Base-by-base conservation (phyloP, 1,140 invertebrate species). In the Microplitis demolitor region DNA sequence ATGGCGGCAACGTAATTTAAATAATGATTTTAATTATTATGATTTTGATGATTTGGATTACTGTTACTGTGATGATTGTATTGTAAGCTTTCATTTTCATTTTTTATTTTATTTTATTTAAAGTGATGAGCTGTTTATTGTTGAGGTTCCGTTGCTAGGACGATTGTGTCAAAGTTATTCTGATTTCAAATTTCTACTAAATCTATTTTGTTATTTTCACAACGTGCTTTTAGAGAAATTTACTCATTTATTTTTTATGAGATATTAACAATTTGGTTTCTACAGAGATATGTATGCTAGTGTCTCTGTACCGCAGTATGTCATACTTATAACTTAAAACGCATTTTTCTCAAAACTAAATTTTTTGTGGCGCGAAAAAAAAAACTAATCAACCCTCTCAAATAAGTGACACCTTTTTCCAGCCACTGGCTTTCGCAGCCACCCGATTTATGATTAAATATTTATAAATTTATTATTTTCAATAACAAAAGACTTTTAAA, bases 51-150 rank as follows among this genome's bases (percentile, higher is more conserved):
- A 64, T 64, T 67, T 67, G 81, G 89, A 90, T 74, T 89, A 91
- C 79, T 93, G 92, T 86, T 93, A 89, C 86, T 93, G 92, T 88
- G 92, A 92, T 87, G 91, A 92, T 71, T 92, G 91, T 83, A 88
- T 92, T 78, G 88, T 86, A 84, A 73, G 84, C 81, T 75, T 53
- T 66, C 50, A 16, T 58, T 58, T 58, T 31, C 1, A 8, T 58
- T 24, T n/a, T 1, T 62, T 62, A n/a, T 35, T 11, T 2, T 62
- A 35, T 62, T 62, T 35, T 34, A 35, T n/a, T 35, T n/a, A 14
- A 35, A 13, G 13, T 62, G 31, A 33, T 51, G 31, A 33, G 11
- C 3, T 61, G 6, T 61, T 11, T 5, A 9, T 8, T 61, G 33
- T 61, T 45, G 39, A 45, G 8, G 6, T 45, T 45, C 11, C 6